Conservation (phyloP, 1,140 invertebrate genomes). For the Idris sp. region DNA sequence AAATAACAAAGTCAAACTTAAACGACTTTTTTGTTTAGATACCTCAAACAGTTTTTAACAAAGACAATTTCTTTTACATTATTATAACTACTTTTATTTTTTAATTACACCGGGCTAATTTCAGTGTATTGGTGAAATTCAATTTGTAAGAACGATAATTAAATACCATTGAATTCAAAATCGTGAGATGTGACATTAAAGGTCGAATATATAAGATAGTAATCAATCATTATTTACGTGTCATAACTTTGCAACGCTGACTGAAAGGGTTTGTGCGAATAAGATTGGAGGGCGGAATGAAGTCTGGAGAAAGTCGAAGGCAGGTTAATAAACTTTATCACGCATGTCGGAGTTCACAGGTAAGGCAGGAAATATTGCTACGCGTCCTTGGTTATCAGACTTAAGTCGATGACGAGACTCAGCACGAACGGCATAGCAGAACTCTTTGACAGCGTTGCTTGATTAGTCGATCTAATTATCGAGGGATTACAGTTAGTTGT, state of each 20-base stretch:
- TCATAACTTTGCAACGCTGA: conserved; percentile 45
- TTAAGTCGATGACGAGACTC: conserved; percentile 68
- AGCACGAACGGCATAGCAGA: conserved; percentile 59
- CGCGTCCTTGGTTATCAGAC: conserved; percentile 66
- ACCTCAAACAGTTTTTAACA: too few species aligned
- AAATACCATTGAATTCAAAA: conserved; percentile 36
- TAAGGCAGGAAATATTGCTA: conserved; percentile 63
- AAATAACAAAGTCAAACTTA: too few species aligned
- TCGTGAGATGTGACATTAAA: conserved; percentile 36
- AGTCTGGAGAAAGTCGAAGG: conserved; percentile 54
- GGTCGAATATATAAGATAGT: conserved; percentile 28
- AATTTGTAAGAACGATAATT: conserved; percentile 28
- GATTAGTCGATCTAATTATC: conserved; percentile 71
- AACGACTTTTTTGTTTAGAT: too few species aligned
- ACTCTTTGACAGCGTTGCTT: conserved; percentile 65
- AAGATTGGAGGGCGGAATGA: conserved; percentile 46
- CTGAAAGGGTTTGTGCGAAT: conserved; percentile 45
- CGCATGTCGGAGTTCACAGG: conserved; percentile 64
- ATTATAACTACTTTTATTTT: too few species aligned
- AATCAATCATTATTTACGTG: conserved; percentile 61
- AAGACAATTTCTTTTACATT: too few species aligned
- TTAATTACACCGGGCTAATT: too few species aligned
- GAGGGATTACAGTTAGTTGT: conserved; percentile 54
- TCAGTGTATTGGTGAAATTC: too few species aligned
- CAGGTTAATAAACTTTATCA: conserved; percentile 69